Evolutionary conservation across 2,888 invertebrate genomes (phyloP).

Genomic region (Drosophila meridionalis): DNA sequence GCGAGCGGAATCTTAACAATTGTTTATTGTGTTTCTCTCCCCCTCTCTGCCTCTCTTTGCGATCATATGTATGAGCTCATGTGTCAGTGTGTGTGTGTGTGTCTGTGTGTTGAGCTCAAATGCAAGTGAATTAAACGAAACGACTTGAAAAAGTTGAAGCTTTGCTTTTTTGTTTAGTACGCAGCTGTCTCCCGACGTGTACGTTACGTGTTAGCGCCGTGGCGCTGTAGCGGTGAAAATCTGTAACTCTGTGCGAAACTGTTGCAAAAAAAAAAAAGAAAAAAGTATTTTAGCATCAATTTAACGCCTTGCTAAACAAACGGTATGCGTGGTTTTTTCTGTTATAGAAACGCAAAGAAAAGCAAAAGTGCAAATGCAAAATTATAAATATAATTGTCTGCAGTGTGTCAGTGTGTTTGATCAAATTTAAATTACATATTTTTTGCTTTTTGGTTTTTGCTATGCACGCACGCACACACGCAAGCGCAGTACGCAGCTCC

Average conservation of each 20-base stretch:
- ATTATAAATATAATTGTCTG: constrained; percentile 52
- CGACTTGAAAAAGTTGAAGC: constrained; percentile 75
- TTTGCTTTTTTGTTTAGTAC: constrained; percentile 74
- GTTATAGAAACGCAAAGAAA: constrained; percentile 46
- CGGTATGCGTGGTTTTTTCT: constrained; percentile 55
- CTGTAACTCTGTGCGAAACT: constrained; percentile 51
- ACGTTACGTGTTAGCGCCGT: constrained; percentile 65
- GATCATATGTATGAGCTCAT: constrained; percentile 24
- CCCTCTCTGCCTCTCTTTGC: constrained; percentile 27
- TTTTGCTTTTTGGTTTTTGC: constrained; percentile 2
- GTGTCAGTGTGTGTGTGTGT: constrained; percentile 27
- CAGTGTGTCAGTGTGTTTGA: constrained; percentile 62
- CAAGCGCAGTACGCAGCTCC: constrained; percentile 29
- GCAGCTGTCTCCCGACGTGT: constrained; percentile 71
- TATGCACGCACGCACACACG: constrained; percentile 24
- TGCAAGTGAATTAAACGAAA: constrained; percentile 76
- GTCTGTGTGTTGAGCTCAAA: constrained; percentile 46
- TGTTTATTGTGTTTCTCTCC: constrained; percentile 62
- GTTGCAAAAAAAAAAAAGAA: constrained; percentile 31
- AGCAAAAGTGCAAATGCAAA: constrained; percentile 65
- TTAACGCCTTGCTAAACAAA: constrained; percentile 62
- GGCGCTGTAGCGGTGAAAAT: constrained; percentile 71
- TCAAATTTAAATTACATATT: constrained; percentile 40
- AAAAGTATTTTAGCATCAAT: constrained; percentile 39
- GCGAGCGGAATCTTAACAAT: constrained; percentile 68